phyloP scores from a whole-genome alignment of 1,140 invertebrate species.

The Fopius arisanus region DNA sequence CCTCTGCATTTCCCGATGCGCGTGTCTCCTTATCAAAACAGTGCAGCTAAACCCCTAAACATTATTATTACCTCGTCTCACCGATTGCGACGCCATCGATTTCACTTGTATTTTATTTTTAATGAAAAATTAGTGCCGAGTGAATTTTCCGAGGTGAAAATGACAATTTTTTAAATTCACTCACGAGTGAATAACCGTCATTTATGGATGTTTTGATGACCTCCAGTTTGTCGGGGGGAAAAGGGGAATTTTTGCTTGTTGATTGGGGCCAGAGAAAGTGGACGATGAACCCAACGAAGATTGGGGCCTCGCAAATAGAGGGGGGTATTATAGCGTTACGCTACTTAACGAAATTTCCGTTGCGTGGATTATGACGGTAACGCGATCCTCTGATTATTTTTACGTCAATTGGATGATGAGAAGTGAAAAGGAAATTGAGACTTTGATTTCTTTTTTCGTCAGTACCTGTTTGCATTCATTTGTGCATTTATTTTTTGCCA shows the following conservation, averaged over 20 bases:
- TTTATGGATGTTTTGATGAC: background rate
- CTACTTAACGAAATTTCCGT: slow-evolving; percentile 39
- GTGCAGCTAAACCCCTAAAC: background rate
- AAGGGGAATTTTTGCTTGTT: slow-evolving; percentile 28
- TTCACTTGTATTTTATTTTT: background rate
- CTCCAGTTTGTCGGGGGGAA: background rate
- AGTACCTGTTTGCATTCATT: too few relatives aligned
- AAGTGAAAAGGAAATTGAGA: background rate
- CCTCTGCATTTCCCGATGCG: slow-evolving; percentile 1
- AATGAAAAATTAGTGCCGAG: background rate
- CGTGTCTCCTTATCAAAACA: slow-evolving; percentile 1
- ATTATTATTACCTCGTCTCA: background rate
- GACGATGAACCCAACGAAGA: slow-evolving; percentile 48
- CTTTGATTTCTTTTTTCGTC: background rate
- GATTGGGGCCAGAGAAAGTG: slow-evolving; percentile 54
- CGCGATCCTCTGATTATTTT: background rate
- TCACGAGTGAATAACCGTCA: background rate
- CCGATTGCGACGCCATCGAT: background rate
- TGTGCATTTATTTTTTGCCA: too few relatives aligned
- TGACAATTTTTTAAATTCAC: background rate
- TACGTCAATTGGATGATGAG: background rate
- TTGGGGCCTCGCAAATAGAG: background rate
- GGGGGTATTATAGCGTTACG: slow-evolving; percentile 35
- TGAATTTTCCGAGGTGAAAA: background rate
- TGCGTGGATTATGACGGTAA: slow-evolving; percentile 9